Percentiles rank a stretch among this genome's conserved stretches.
Evolutionary conservation across 92 coral and sea anemone species (phyloP).

Genomic region (Epizoanthus stellaris): DNA sequence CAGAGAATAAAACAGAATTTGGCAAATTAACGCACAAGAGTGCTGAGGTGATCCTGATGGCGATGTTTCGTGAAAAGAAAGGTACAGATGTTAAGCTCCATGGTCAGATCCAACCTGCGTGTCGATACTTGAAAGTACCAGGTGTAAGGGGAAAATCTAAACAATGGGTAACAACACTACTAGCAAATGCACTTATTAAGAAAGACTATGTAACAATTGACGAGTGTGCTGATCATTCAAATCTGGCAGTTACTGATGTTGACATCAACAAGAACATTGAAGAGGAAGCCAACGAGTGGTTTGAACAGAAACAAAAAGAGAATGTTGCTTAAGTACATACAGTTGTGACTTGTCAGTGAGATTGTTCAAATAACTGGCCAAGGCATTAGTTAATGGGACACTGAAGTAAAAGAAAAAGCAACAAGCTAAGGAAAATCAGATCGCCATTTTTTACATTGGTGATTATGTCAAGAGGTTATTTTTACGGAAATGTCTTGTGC

Average conservation of each 20-base stretch:
- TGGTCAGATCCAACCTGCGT: conserved; percentile 33
- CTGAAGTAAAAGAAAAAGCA: no score
- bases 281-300: no score
- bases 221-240: conserved; percentile 12
- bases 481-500: no score
- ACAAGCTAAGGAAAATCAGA: no score
- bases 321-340: neutral
- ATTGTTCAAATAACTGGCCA: neutral
- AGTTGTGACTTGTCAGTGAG: neutral
- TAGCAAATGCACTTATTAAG: conserved; percentile 35
- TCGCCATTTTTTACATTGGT: no score
- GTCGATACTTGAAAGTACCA: conserved; percentile 41
- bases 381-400: no score
- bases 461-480: no score
- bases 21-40: neutral
- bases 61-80: conserved; percentile 32
- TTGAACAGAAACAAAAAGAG: neutral
- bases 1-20: no score
- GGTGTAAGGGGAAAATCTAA: conserved; percentile 43
- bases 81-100: conserved; percentile 37
- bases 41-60: conserved; percentile 45
- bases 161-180: conserved; percentile 39
- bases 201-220: conserved; percentile 27
- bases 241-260: conserved; percentile 23
- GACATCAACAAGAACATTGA: no score